phyloP scores from a whole-genome alignment of 2,888 invertebrate genomes.

The Rhagonycha lutea region DNA sequence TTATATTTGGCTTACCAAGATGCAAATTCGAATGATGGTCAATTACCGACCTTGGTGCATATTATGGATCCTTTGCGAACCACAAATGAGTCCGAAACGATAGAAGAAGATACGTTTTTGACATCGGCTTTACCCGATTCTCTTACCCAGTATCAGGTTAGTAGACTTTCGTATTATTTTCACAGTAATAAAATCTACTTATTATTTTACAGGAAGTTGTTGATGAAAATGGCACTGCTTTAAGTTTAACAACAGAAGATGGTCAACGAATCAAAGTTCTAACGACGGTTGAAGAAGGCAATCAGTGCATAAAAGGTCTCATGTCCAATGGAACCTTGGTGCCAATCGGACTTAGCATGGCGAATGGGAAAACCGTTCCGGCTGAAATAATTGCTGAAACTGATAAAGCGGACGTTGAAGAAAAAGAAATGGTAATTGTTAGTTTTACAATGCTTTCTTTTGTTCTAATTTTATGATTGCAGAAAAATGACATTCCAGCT shows the following conservation, averaged over 20 bases:
- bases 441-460: background rate
- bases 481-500: background rate
- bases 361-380: slow-evolving; percentile 39
- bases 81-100: slow-evolving; percentile 8
- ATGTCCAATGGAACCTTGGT: slow-evolving; percentile 55
- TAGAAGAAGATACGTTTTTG: slow-evolving; percentile 9
- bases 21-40: slow-evolving; percentile 50
- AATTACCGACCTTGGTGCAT: slow-evolving; percentile 49
- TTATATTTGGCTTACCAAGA: slow-evolving; percentile 60
- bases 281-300: slow-evolving; percentile 61
- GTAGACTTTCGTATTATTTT: background rate
- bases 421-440: background rate
- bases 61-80: slow-evolving; percentile 38
- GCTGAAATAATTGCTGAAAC: slow-evolving; percentile 23
- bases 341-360: slow-evolving; percentile 48
- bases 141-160: slow-evolving; percentile 36
- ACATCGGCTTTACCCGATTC: slow-evolving; percentile 18
- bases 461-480: background rate
- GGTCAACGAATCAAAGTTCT: slow-evolving; percentile 67
- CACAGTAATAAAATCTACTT: background rate
- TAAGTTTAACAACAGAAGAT: slow-evolving; percentile 70
- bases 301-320: slow-evolving; percentile 55
- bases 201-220: slow-evolving; percentile 58
- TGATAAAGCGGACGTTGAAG: slow-evolving; percentile 4
- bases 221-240: slow-evolving; percentile 70